Percentiles rank a stretch among this genome's conserved stretches.
Conservation (phyloP, 2,888 invertebrate genomes). For the Bellardia pandia region DNA sequence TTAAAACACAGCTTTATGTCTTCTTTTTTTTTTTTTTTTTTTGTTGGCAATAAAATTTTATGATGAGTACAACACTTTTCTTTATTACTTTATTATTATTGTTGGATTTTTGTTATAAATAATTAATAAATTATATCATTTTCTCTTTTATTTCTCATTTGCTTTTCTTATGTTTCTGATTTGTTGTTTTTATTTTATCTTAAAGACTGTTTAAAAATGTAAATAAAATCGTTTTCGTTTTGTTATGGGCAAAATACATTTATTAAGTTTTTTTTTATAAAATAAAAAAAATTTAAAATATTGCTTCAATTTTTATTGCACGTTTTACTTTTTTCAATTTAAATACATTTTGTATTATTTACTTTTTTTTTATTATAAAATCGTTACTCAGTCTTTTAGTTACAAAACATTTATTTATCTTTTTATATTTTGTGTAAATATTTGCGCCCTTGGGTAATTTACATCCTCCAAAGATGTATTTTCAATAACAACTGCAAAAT, state of each 20-base stretch:
- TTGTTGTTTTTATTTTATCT: neutral
- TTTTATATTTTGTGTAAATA: conserved; percentile 12
- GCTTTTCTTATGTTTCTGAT: conserved; percentile 9
- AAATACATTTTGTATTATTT: conserved; percentile 16
- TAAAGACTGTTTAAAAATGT: conserved; percentile 19
- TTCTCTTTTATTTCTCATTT: conserved; percentile 54
- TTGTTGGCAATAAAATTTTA: conserved; percentile 21
- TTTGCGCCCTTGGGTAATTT: conserved; percentile 37
- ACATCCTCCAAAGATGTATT: conserved; percentile 32
- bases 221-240: conserved; percentile 12
- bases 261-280: conserved; percentile 11
- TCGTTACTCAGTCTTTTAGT: conserved; percentile 51
- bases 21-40: neutral
- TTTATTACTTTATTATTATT: neutral
- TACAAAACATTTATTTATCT: conserved; percentile 28
- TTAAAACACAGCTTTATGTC: neutral
- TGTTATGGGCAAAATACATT: neutral
- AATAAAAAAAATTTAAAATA: neutral
- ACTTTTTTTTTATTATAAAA: conserved; percentile 30
- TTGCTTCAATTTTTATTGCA: conserved; percentile 38
- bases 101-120: conserved; percentile 33
- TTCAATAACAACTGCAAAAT: conserved; percentile 50
- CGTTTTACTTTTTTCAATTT: conserved; percentile 46
- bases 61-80: conserved; percentile 8
- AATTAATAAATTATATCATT: conserved; percentile 66